phyloP scores from a whole-genome alignment of 2,888 invertebrate genomes.

The Tanytarsus gracilentus region DNA sequence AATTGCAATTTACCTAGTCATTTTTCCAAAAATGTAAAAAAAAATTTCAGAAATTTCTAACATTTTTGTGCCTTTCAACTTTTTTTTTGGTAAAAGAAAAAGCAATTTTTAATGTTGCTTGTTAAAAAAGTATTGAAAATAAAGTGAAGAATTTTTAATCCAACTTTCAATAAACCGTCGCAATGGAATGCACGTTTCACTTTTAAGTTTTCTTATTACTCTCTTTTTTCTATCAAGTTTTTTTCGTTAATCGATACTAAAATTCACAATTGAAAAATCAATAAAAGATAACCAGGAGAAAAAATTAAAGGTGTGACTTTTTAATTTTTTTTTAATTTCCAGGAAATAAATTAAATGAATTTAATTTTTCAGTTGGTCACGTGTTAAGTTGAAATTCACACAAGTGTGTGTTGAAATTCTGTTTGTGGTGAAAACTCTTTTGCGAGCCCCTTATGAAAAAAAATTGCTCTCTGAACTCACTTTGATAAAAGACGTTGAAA shows the following conservation, averaged over 20 bases:
- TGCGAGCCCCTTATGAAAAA: too few relatives aligned
- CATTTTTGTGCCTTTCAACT: conserved; percentile 6
- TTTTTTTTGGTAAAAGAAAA: neutral
- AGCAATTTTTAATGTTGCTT: neutral
- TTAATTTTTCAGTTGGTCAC: too few relatives aligned
- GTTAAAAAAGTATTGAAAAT: conserved; percentile 6
- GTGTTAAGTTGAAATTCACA: too few relatives aligned
- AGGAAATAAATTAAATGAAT: too few relatives aligned
- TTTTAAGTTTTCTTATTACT: conserved; percentile 6
- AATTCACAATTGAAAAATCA: conserved; percentile 19
- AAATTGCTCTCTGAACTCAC: too few relatives aligned
- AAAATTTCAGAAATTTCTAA: neutral
- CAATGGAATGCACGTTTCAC: conserved; percentile 2
- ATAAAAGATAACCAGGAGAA: conserved; percentile 21
- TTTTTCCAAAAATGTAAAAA: conserved; percentile 2
- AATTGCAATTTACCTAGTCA: conserved; percentile 18
- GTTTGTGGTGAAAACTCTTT: too few relatives aligned
- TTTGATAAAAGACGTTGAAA: too few relatives aligned
- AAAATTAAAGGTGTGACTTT: neutral
- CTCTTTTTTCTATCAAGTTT: neutral
- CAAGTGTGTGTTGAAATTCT: too few relatives aligned
- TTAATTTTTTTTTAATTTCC: too few relatives aligned
- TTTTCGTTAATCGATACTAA: conserved; percentile 25
- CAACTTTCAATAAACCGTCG: neutral
- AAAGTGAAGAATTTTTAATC: neutral